Percentiles rank a stretch among this genome's conserved stretches.
Evolutionary conservation across 2,797 vertebrate genomes (phyloP).

Genomic region (Sparidentex hasta): DNA sequence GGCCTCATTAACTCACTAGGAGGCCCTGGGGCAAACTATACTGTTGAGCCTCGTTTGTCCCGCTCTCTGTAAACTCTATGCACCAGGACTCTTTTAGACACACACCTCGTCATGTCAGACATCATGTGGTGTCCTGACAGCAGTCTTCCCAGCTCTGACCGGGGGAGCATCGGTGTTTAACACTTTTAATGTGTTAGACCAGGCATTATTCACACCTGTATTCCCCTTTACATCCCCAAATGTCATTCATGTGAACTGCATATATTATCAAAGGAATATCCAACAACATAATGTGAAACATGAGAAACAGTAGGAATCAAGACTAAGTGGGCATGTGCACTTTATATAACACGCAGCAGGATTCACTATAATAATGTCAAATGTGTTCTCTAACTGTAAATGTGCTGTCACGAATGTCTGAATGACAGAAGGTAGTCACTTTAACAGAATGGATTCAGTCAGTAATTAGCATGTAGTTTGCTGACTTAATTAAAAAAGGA

Average conservation of each 20-base stretch:
- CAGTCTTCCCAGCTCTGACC: not conserved
- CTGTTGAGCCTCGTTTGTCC: not conserved
- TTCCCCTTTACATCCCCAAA: not conserved
- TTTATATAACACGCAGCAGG: not conserved
- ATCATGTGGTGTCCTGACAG: not conserved
- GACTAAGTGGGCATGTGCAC: not conserved
- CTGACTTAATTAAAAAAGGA: not conserved
- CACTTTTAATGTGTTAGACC: not conserved
- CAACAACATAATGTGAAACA: not conserved
- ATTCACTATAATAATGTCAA: not conserved
- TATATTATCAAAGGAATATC: not conserved
- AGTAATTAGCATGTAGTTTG: not conserved
- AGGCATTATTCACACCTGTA: not conserved
- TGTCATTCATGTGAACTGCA: not conserved
- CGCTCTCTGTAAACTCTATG: not conserved
- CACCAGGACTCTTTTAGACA: not conserved
- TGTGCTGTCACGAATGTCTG: not conserved
- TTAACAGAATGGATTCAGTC: not conserved
- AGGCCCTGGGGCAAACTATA: not conserved
- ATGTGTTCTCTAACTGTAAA: not conserved
- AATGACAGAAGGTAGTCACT: not conserved
- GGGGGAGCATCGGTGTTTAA: not conserved
- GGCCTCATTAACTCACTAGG: not conserved
- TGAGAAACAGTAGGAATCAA: not conserved
- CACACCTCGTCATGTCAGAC: not conserved